A percentile compares a stretch with the other conserved stretches of the same genome.
These are phyloP conservation scores for Catharus ustulatus DNA, from an alignment of 2,797 vertebrate genomes.

Conservation along the genomic window DNA sequence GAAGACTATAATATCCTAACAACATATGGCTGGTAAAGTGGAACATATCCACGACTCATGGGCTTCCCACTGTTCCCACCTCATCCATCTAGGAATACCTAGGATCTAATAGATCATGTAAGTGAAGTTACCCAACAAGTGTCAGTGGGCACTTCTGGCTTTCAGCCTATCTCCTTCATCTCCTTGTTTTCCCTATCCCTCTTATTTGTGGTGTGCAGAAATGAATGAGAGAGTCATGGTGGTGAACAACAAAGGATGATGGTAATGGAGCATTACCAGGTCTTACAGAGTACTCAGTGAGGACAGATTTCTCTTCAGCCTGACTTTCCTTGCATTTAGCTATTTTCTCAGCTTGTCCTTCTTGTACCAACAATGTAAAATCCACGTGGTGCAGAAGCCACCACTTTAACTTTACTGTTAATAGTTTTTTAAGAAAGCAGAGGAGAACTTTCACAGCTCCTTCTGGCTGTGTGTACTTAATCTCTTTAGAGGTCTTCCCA, in stretches of 20 bases:
- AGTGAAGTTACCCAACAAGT: neutral
- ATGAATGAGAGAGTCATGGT: neutral
- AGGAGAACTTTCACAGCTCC: neutral
- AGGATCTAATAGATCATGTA: neutral
- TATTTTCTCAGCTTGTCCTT: neutral
- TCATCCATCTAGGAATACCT: neutral
- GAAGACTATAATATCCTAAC: neutral
- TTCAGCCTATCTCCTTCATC: neutral
- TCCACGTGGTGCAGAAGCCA: neutral
- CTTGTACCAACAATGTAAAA: neutral
- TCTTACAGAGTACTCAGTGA: neutral
- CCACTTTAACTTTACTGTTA: neutral
- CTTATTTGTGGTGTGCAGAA: neutral
- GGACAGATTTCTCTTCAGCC: neutral
- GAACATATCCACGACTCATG: neutral
- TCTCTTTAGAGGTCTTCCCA: neutral
- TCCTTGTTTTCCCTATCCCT: neutral
- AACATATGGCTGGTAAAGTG: neutral
- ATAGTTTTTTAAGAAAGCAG: neutral
- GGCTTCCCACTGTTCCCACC: neutral
- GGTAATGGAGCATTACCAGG: neutral
- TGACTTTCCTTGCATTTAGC: neutral
- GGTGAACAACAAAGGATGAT: neutral
- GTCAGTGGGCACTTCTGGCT: neutral
- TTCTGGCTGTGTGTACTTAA: neutral